Base-by-base conservation (phyloP, 2,797 vertebrate genomes). In the Mus minutoides region DNA sequence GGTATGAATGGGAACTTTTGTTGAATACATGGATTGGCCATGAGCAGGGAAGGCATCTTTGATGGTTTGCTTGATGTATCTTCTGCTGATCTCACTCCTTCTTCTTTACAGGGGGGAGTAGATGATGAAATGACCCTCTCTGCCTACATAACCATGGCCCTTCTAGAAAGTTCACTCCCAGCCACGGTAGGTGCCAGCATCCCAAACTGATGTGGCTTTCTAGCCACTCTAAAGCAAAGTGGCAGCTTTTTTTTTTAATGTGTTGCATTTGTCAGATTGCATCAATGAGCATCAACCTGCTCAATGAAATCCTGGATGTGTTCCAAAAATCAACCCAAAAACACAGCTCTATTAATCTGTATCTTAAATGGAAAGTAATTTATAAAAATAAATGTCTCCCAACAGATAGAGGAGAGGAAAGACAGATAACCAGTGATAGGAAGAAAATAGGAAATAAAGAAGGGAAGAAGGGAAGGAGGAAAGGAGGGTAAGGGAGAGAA, bases 21-120 rank as follows among this genome's bases (percentile, higher is more conserved):
- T 5, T n/a, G 31, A 85, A 67, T 67, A n/a, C 12, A 7, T 24
- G 37, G 69, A 26, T 24, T 82, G 69, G 29, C 10, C 3, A 9
- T 13, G 9, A 43, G 24, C 2, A 3, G 3, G 52, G 10, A 58
- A 21, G 17, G 46, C 19, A 56, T 22, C 46, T 67, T 90, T 49
- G 29, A 2, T 46, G 31, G 10, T 2, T 87, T 88, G 40, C 85
- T 26, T 12, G 26, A 85, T 79, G 78, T 37, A 58, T 31, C 77
- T 62, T 76, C 37, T 54, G 40, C 0, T 2, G 92, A 21, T 94
- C 37, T 52, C 29, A 69, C 34, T 62, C 46, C 76, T 14, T 82
- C 16, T 71, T 85, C 2, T 40, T 85, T 95, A 24, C 97, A 99
- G 98, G 98, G 98, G 16, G 98, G 98, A 67, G 97, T 98, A 49